Percentiles rank a stretch among this genome's conserved stretches.
Evolutionary conservation across 2,888 invertebrate genomes (phyloP).

Genomic region (Latrodectus elegans): DNA sequence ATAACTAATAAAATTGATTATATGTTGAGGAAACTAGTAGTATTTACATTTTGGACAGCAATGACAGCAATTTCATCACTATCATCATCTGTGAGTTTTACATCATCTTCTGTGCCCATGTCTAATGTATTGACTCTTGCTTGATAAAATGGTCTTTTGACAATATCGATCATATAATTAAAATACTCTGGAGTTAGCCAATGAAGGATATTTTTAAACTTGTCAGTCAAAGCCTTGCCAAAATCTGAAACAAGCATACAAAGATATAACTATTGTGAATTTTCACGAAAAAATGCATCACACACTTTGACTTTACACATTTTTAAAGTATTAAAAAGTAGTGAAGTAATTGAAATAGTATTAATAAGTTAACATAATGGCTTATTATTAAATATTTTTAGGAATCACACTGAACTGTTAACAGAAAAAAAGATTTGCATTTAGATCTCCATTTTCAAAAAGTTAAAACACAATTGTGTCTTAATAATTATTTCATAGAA

Average conservation of each 20-base stretch:
- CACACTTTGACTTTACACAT: too few relatives aligned
- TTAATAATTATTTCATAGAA: too few relatives aligned
- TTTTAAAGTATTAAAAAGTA: too few relatives aligned
- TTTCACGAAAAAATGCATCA: background rate
- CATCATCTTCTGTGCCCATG: background rate
- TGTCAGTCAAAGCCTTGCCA: background rate
- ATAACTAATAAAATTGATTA: too few relatives aligned
- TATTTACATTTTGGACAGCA: conserved; percentile 10
- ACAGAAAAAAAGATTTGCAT: too few relatives aligned
- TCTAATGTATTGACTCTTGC: background rate
- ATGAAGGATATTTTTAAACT: background rate
- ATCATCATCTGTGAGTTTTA: conserved; percentile 11
- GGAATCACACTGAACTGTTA: too few relatives aligned
- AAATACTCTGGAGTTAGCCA: background rate
- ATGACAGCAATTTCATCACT: background rate
- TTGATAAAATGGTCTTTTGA: background rate
- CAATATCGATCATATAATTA: background rate
- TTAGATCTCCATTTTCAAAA: too few relatives aligned
- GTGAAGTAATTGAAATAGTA: too few relatives aligned
- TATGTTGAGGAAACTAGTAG: background rate
- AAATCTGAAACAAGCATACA: background rate
- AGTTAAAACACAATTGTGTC: too few relatives aligned
- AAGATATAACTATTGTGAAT: background rate
- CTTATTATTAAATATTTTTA: too few relatives aligned
- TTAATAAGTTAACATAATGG: too few relatives aligned